phyloP scores from a whole-genome alignment of 1,140 invertebrate species.

The Vanessa tameamea region DNA sequence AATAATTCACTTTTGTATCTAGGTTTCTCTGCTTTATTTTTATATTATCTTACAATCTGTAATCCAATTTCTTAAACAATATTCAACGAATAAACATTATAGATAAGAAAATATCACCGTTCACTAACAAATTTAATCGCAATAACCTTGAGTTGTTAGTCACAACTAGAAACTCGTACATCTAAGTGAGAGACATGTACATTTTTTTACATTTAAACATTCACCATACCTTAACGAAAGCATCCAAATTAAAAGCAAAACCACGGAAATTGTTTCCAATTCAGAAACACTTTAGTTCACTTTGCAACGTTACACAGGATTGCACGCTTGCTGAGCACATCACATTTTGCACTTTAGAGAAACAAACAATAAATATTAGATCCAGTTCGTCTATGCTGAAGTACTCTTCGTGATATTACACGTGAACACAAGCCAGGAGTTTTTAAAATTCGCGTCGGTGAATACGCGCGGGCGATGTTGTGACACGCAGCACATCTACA shows the following conservation, averaged over 20 bases:
- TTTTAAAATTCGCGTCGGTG: slow-evolving; percentile 56
- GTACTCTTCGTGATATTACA: slow-evolving; percentile 45
- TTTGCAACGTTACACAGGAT: slow-evolving; percentile 66
- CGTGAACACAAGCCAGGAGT: slow-evolving; percentile 57
- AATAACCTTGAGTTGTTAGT: slow-evolving; percentile 32
- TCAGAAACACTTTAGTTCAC: slow-evolving; percentile 75
- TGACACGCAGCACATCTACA: slow-evolving; percentile 42
- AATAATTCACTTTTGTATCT: too few species aligned
- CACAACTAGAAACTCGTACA: slow-evolving; percentile 8
- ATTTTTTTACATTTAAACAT: not conserved
- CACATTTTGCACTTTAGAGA: slow-evolving; percentile 74
- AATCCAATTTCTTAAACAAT: slow-evolving; percentile 10
- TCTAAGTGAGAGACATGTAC: not conserved
- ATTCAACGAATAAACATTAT: slow-evolving; percentile 2
- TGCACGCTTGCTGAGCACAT: slow-evolving; percentile 69
- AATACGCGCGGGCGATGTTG: slow-evolving; percentile 50
- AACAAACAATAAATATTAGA: slow-evolving; percentile 57
- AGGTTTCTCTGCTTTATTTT: too few species aligned
- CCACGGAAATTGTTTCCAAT: slow-evolving; percentile 62
- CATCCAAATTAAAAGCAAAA: slow-evolving; percentile 44
- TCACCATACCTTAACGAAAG: slow-evolving; percentile 31
- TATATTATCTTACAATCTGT: too few species aligned
- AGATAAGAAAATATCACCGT: slow-evolving; percentile 22
- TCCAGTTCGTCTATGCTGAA: slow-evolving; percentile 53
- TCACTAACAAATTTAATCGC: slow-evolving; percentile 25